A percentile compares a stretch with the other conserved stretches of the same genome.
Evolutionary conservation across 2,888 invertebrate genomes (phyloP).

Genomic region (Argyra leucocephala): DNA sequence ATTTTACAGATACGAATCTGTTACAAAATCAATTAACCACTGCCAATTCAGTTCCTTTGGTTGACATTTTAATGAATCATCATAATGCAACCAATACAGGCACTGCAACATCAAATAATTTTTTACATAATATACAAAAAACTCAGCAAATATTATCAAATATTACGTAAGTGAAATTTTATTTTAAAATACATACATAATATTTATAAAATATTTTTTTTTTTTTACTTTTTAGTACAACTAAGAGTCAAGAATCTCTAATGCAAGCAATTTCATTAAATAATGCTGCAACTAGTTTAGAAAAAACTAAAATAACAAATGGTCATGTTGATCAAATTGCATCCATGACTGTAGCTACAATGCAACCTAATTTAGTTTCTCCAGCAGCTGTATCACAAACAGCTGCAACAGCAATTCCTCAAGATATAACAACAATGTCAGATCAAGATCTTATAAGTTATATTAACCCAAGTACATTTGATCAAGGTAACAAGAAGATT

Average conservation of each 20-base stretch:
- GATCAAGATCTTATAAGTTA: slow-evolving; percentile 80
- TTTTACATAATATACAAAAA: slow-evolving; percentile 23
- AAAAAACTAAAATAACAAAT: slow-evolving; percentile 37
- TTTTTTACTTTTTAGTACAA: slow-evolving; percentile 23
- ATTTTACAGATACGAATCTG: slow-evolving; percentile 19
- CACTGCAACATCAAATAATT: slow-evolving; percentile 25
- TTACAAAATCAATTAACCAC: slow-evolving; percentile 13
- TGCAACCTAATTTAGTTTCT: slow-evolving; percentile 23
- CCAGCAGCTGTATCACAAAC: slow-evolving; percentile 34
- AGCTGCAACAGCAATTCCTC: slow-evolving; percentile 50
- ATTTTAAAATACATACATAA: neutral
- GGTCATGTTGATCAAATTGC: slow-evolving; percentile 23
- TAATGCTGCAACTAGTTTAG: slow-evolving; percentile 32
- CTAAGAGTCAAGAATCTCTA: slow-evolving; percentile 41
- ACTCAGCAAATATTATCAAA: slow-evolving; percentile 23
- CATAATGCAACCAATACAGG: slow-evolving; percentile 23
- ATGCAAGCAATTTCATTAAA: slow-evolving; percentile 35
- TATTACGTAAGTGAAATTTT: slow-evolving; percentile 22
- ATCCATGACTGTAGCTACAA: slow-evolving; percentile 27
- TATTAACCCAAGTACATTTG: slow-evolving; percentile 83
- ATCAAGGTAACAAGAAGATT: slow-evolving; percentile 54
- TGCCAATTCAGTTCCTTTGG: slow-evolving; percentile 28
- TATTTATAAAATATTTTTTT: neutral
- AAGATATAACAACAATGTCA: slow-evolving; percentile 72
- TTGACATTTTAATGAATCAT: slow-evolving; percentile 36